These are phyloP conservation scores for Cebus imitator DNA, from an alignment of 2,113 vertebrate species.

Conservation along the genomic window DNA sequence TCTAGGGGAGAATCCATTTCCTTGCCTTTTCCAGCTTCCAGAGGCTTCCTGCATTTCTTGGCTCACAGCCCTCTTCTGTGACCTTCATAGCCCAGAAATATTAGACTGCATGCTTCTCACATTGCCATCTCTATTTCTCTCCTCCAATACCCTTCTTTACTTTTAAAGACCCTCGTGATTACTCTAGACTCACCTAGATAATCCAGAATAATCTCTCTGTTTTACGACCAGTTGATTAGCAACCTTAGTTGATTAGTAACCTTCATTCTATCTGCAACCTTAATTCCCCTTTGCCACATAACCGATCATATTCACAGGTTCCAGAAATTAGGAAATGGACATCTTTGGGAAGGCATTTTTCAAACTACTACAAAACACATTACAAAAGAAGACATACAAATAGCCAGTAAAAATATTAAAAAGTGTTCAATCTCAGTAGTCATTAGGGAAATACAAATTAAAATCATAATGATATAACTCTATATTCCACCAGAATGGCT, in stretches of 20 bases:
- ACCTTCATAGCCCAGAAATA: background rate
- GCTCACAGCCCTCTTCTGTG: background rate
- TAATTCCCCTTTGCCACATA: background rate
- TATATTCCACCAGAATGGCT: background rate
- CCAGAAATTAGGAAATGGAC: background rate
- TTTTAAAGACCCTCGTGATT: background rate
- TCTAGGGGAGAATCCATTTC: background rate
- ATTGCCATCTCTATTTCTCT: background rate
- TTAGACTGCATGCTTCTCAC: background rate
- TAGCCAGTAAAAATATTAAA: background rate
- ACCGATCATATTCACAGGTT: background rate
- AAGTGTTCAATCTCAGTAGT: background rate
- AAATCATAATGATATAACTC: background rate
- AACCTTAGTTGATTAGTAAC: background rate
- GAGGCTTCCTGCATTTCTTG: background rate
- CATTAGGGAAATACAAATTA: background rate
- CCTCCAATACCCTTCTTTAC: background rate
- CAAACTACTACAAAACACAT: background rate
- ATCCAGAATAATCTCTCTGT: background rate
- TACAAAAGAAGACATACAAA: background rate
- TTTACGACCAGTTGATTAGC: background rate
- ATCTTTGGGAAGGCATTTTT: background rate
- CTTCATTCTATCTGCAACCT: background rate
- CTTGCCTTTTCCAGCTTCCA: background rate
- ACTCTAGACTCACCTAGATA: background rate